These are phyloP conservation scores for Eubasilissa regina DNA, from an alignment of 1,140 invertebrate genomes.

Conservation along the genomic window DNA sequence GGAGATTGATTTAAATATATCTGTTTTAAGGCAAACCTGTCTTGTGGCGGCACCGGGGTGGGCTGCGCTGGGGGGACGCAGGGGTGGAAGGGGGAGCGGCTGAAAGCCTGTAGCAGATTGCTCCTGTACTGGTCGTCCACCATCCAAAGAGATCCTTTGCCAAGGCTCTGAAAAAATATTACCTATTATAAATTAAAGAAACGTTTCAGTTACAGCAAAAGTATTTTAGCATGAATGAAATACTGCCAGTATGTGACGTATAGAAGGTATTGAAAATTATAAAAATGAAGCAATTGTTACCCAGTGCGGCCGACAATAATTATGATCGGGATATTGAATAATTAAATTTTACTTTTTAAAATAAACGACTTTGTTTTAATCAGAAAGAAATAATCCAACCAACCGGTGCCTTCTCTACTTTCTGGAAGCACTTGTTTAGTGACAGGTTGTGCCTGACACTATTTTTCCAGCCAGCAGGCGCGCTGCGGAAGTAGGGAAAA, in stretches of 20 bases:
- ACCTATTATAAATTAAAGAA: too few species aligned
- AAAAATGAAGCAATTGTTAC: too few species aligned
- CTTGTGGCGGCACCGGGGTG: slow-evolving; percentile 18
- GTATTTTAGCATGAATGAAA: too few species aligned
- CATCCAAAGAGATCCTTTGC: slow-evolving; percentile 96
- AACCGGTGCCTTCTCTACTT: slow-evolving; percentile 92
- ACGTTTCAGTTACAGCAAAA: too few species aligned
- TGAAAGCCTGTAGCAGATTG: slow-evolving; percentile 87
- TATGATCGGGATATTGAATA: too few species aligned
- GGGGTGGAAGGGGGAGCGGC: slow-evolving; percentile 87
- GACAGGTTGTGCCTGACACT: slow-evolving; percentile 96
- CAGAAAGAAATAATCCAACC: slow-evolving; percentile 56
- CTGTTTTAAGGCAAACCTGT: slow-evolving; percentile 25
- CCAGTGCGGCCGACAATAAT: too few species aligned
- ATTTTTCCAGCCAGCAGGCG: slow-evolving; percentile 98
- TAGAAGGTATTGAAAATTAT: too few species aligned
- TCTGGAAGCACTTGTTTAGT: slow-evolving; percentile 97
- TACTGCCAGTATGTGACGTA: too few species aligned
- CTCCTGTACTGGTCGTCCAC: slow-evolving; percentile 91
- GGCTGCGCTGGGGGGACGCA: slow-evolving; percentile 65
- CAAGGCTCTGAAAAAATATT: slow-evolving; percentile 77
- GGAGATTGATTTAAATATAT: too few species aligned
- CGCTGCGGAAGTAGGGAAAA: slow-evolving; percentile 97
- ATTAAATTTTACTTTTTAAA: too few species aligned
- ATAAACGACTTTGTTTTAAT: too few species aligned